Evolutionary conservation across 1,140 invertebrate species (phyloP), one percentile per base, ranked within the genome.

Genomic region (Drosophila melanica): DNA sequence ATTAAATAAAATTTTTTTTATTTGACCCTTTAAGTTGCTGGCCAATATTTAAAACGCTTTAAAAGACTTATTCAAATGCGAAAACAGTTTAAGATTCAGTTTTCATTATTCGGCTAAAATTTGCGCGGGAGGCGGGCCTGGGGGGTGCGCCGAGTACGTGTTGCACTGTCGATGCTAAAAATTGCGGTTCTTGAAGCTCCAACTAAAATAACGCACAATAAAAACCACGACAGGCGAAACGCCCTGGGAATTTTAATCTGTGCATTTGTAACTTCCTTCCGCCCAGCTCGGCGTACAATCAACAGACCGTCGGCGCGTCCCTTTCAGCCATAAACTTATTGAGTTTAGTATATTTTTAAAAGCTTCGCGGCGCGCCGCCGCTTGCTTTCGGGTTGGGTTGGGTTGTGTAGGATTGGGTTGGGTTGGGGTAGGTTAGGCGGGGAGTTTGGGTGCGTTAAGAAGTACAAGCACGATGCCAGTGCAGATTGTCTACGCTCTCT

Each of bases 181-280:
- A 55, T 54, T 68, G 33, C 12, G 48, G 20, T 62, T 54, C 57
- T 33, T 9, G 30, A 9, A 33, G 30, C 30, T 8, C 1, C 30
- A 9, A 8, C 33, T 35, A 35, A 35, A 35, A 37, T 35, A 55
- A 45, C 69, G 53, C 58, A 57, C 58, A 70, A 69, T 59, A 69
- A 69, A 62, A 71, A 59, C 66, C 45, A 45, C 58, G 58, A 75
- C 44, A 59, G 35, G 58, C 60, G 45, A 73, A 70, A 75, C 70
- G 75, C 63, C 57, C 58, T 68, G 59, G 57, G 75, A 77, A 74
- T 77, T 74, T 74, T 77, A 77, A 77, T 77, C 70, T 74, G 37
- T 77, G 77, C 81, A 85, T 85, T 84, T 79, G 73, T 75, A 80
- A 80, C 81, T 85, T 85, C 73, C 81, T 85, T 66, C 75, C 62